Evolutionary conservation across 2,797 vertebrate species (phyloP).

Genomic region (Sarcoramphus papa): DNA sequence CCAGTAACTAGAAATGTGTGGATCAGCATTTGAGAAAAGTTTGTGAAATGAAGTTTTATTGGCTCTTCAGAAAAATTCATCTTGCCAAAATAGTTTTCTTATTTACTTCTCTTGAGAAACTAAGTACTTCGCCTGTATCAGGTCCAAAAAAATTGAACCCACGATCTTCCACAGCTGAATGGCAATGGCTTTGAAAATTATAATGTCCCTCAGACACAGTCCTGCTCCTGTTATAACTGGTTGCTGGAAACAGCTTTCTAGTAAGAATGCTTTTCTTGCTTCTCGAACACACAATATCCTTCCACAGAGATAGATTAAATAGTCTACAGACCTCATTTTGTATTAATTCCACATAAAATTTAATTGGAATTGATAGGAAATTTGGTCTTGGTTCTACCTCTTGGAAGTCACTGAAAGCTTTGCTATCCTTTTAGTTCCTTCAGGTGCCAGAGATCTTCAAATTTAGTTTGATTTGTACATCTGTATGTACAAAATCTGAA

Average conservation of each 20-base stretch:
- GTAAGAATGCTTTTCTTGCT: neutral
- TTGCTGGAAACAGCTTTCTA: neutral
- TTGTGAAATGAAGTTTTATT: conserved; percentile 15
- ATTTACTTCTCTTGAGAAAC: neutral
- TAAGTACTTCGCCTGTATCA: neutral
- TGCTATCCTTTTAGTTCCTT: neutral
- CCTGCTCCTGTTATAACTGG: neutral
- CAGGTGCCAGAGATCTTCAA: neutral
- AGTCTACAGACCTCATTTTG: neutral
- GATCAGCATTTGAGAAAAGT: conserved; percentile 62
- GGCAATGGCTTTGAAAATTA: neutral
- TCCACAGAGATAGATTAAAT: neutral
- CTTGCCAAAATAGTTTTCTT: neutral
- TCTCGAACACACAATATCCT: neutral
- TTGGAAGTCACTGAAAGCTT: neutral
- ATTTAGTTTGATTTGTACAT: neutral
- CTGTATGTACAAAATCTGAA: neutral
- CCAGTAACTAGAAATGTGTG: conserved; percentile 17
- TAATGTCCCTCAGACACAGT: neutral
- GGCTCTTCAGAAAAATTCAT: neutral
- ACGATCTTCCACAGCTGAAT: neutral
- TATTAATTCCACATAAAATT: neutral
- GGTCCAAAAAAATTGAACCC: neutral
- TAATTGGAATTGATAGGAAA: neutral
- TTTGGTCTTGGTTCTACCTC: neutral